These are phyloP conservation scores for Darevskia nairensis DNA, from an alignment of 2,797 vertebrate species.

Conservation along the genomic window DNA sequence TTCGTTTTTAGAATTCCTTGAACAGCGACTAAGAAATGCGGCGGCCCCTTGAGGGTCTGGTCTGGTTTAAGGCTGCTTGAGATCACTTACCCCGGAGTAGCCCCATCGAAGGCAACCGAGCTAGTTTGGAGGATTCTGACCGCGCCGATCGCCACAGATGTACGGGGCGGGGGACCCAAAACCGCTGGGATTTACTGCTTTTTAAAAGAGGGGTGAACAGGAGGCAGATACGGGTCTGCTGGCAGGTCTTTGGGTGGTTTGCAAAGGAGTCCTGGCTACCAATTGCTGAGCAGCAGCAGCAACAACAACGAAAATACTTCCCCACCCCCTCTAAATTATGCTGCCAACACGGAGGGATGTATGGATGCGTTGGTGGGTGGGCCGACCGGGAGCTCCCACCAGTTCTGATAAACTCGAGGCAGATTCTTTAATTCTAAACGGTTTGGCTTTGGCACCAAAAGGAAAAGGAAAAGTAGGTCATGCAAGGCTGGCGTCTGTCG, in stretches of 20 bases:
- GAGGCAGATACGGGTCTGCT: not conserved
- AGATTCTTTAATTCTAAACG: not conserved
- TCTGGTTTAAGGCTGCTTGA: not conserved
- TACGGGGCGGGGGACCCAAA: too few species aligned
- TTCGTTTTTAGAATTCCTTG: not conserved
- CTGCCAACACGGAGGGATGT: not conserved
- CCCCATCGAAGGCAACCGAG: conserved; percentile 12
- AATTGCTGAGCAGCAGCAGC: not conserved
- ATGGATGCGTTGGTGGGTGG: not conserved
- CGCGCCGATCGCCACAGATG: not conserved
- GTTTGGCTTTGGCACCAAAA: not conserved
- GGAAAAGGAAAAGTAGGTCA: not conserved
- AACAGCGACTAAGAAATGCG: too few species aligned
- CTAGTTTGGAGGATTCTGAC: not conserved
- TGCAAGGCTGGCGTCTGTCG: not conserved
- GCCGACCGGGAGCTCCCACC: not conserved
- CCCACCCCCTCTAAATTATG: not conserved
- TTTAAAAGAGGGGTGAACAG: not conserved
- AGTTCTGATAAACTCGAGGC: not conserved
- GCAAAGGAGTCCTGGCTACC: not conserved
- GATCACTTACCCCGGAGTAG: conserved; percentile 20
- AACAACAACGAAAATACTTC: not conserved
- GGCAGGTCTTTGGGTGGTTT: not conserved
- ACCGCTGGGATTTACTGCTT: not conserved
- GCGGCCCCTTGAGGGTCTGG: not conserved